A percentile compares a stretch with the other conserved stretches of the same genome.
Evolutionary conservation across 2,888 invertebrate species (phyloP).

Genomic region (Drosophila stalkeri): DNA sequence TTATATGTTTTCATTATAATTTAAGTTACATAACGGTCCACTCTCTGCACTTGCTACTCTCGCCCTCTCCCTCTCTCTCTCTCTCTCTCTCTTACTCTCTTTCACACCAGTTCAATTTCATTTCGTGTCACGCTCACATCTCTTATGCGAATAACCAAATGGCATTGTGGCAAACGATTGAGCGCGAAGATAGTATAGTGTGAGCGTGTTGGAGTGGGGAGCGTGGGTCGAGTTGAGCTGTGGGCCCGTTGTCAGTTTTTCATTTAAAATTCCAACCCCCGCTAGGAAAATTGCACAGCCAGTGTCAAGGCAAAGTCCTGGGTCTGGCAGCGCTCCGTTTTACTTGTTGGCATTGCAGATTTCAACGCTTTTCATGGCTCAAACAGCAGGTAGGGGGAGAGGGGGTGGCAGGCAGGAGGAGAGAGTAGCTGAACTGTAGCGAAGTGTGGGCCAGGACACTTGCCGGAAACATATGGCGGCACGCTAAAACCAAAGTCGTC

Average conservation of each 20-base stretch:
- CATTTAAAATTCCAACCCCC: conserved; percentile 55
- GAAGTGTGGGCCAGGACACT: conserved; percentile 58
- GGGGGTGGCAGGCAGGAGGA: neutral
- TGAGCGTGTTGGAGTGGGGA: neutral
- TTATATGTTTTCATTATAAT: neutral
- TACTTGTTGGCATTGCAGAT: conserved; percentile 72
- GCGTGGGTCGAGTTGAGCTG: conserved; percentile 3
- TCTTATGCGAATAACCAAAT: conserved; percentile 27
- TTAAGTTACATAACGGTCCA: neutral
- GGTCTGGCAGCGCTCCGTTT: conserved; percentile 15
- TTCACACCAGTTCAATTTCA: neutral
- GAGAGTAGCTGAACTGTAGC: neutral
- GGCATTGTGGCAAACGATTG: conserved; percentile 29
- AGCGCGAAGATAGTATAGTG: neutral
- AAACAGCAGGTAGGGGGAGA: neutral
- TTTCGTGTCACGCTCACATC: conserved; percentile 32
- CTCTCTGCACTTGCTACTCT: neutral
- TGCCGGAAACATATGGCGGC: conserved; percentile 78
- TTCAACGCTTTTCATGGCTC: conserved; percentile 69
- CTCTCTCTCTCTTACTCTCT: neutral
- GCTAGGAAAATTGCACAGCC: conserved; percentile 45
- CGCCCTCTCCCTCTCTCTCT: neutral
- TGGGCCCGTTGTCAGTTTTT: conserved; percentile 46
- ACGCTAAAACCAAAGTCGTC: conserved; percentile 75
- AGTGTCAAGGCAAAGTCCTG: conserved; percentile 63